Percentiles rank a stretch among this genome's conserved stretches.
phyloP scores from a whole-genome alignment of 2,113 vertebrate species.

The Entomyzon cyanotis region DNA sequence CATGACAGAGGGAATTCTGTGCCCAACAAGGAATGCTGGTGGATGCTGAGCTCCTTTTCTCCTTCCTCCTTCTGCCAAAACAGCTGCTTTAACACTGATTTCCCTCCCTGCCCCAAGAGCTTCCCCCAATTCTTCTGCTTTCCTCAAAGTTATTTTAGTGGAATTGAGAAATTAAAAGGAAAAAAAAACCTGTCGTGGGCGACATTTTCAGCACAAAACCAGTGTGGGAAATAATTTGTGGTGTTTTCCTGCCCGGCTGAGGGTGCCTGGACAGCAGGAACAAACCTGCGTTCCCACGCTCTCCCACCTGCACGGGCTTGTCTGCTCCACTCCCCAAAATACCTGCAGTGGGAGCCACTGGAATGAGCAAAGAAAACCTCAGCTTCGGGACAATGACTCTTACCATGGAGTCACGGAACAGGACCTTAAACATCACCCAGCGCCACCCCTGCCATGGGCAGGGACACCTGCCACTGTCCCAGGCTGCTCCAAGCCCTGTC shows the following conservation, averaged over 20 bases:
- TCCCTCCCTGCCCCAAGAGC: background rate
- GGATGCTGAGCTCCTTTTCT: background rate
- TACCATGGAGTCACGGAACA: accelerated
- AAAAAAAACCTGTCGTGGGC: accelerated
- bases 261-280: background rate
- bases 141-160: background rate
- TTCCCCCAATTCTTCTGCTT: background rate
- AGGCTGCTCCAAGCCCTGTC: background rate
- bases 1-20: background rate
- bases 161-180: background rate
- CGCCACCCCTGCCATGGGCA: background rate
- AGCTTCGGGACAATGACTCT: slow-evolving; percentile 4
- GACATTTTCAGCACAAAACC: background rate
- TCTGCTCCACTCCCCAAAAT: slow-evolving; percentile 44
- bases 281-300: slow-evolving; percentile 52
- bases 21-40: background rate
- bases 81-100: too few species aligned
- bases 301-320: slow-evolving; percentile 35
- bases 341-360: slow-evolving; percentile 28
- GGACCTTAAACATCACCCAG: background rate
- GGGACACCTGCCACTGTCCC: background rate
- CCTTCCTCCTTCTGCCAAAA: background rate
- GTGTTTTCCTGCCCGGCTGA: background rate
- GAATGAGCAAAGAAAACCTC: background rate
- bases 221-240: background rate